These are phyloP conservation scores for Ia io DNA, from an alignment of 2,113 vertebrate genomes.

Conservation along the genomic window DNA sequence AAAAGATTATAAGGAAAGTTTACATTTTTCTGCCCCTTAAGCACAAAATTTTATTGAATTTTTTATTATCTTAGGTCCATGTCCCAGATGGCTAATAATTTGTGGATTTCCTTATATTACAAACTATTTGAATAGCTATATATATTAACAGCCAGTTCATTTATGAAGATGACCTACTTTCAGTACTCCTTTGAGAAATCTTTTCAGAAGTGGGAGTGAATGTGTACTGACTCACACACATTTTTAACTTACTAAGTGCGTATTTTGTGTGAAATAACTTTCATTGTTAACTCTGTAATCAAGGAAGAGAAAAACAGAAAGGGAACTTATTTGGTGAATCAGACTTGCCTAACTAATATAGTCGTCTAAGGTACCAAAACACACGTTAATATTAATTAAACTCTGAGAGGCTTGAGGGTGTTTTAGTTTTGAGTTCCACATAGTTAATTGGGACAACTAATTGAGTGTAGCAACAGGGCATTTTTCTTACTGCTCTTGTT, in stretches of 20 bases:
- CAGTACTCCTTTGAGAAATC: background rate
- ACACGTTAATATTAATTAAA: background rate
- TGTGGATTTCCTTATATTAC: background rate
- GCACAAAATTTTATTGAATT: background rate
- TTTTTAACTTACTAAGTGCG: slow-evolving; percentile 46
- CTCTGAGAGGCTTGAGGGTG: background rate
- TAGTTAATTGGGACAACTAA: background rate
- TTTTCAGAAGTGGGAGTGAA: slow-evolving; percentile 12
- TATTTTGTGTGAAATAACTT: slow-evolving; percentile 12
- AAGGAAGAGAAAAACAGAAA: background rate
- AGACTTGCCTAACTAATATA: background rate
- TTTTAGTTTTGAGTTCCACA: slow-evolving; percentile 14
- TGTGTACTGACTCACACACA: slow-evolving; percentile 32
- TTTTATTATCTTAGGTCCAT: background rate
- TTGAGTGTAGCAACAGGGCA: slow-evolving; percentile 14
- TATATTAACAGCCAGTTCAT: background rate
- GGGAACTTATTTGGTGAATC: background rate
- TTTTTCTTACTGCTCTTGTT: slow-evolving; percentile 42
- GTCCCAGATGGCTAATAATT: background rate
- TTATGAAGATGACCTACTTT: slow-evolving; percentile 51
- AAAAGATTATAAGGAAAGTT: background rate
- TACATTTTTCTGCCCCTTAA: background rate
- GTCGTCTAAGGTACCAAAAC: background rate
- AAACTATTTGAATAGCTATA: background rate
- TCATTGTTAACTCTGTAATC: slow-evolving; percentile 27